Evolutionary conservation across 2,888 invertebrate genomes (phyloP).

Genomic region (Tetramorium bicarinatum): DNA sequence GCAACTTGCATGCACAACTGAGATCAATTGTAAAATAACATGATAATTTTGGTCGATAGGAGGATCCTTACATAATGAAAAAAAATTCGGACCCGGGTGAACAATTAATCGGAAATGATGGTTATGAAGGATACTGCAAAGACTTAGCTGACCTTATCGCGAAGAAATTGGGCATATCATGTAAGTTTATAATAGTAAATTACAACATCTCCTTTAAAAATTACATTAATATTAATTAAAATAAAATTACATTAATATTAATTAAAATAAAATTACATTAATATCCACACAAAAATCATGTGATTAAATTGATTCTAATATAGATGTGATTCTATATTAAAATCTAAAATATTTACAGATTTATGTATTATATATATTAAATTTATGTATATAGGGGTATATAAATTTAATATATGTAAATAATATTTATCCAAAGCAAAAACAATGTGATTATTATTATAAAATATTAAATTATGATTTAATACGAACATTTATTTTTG

Average conservation of each 20-base stretch:
- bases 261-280: slow-evolving; percentile 17
- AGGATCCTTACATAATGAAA: slow-evolving; percentile 95
- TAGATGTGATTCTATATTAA: background rate
- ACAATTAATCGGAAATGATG: slow-evolving; percentile 91
- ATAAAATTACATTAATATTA: slow-evolving; percentile 13
- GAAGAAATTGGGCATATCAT: slow-evolving; percentile 93
- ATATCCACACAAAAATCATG: background rate
- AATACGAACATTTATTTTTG: background rate
- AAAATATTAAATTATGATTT: background rate
- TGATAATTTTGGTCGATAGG: slow-evolving; percentile 86
- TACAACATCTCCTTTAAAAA: background rate
- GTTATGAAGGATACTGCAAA: slow-evolving; percentile 96
- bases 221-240: background rate
- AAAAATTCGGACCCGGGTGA: slow-evolving; percentile 90
- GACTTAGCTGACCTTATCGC: slow-evolving; percentile 95
- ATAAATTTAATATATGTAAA: background rate
- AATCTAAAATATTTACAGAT: background rate
- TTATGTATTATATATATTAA: background rate
- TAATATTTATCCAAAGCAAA: background rate
- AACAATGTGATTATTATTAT: background rate
- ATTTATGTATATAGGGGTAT: too few relatives aligned
- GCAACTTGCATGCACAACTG: background rate
- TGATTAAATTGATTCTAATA: background rate
- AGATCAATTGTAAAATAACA: background rate
- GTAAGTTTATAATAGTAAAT: slow-evolving; percentile 88